Evolutionary conservation across 92 coral and sea anemone species (phyloP), one percentile per base, ranked within the genome.

Genomic region (Epizoanthus ramosus): DNA sequence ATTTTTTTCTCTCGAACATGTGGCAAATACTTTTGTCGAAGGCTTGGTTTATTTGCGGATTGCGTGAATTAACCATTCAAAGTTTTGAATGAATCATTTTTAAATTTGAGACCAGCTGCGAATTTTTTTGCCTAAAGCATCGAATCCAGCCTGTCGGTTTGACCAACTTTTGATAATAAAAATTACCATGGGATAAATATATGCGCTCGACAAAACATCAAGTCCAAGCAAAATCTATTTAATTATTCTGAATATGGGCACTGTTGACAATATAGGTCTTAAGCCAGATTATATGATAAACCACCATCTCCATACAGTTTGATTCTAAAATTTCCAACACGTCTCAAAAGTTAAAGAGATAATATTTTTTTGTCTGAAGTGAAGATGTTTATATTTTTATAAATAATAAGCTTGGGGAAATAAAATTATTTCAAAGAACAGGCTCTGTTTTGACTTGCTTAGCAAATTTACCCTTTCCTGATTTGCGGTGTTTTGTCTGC

Each of bases 31-130:
- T 59, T 61, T 15, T 15, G 6, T 19, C 28, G 6, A 77, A 43
- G 61, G 47, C 3, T 21, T 57, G 24, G 45, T n/a, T 37, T 63
- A 10, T 13, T 22, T 3, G 41, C 58, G 31, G 63, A 68, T 25
- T 39, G 59, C 82, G 41, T 61, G 66, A 77, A 61, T 41, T 33
- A 35, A 59, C 63, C 17, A 5, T 63, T n/a, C 59, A 75, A 39
- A 37, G 54, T 28, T 33, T 63, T 43, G 45, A 12, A 12, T 77
- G 5, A 21, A 6, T 31, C 8, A 2, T n/a, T 61, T 19, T 19
- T 41, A 37, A 8, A 37, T 61, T 77, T n/a, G 63, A 22, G 47
- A 43, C 82, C 82, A 77, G 82, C 82, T 77, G 82, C 52, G 16
- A 6, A 35, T n/a, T 35, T 0, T 12, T 21, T 74, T 33, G 61